Evolutionary conservation across 2,113 vertebrate genomes (phyloP).

Genomic region (Orcinus orca): DNA sequence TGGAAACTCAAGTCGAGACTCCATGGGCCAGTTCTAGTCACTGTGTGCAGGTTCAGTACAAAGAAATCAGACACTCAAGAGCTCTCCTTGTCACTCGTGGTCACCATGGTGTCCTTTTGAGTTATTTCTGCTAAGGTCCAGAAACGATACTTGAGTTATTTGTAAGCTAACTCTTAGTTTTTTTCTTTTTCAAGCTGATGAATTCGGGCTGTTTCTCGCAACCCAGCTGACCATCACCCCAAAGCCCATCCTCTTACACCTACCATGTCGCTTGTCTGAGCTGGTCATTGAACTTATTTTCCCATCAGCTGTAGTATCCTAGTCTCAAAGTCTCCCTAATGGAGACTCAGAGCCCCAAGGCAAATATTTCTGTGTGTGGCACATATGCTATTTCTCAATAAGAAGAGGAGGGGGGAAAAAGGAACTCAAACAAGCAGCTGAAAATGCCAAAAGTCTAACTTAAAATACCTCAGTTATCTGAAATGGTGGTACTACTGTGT

Average conservation of each 20-base stretch:
- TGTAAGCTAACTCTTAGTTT: constrained; percentile 89
- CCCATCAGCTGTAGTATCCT: not conserved
- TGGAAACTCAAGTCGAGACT: constrained; percentile 63
- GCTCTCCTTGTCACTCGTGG: constrained; percentile 82
- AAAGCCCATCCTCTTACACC: constrained; percentile 90
- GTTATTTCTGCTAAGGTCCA: constrained; percentile 83
- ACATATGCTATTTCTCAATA: not conserved
- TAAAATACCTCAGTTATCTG: not conserved
- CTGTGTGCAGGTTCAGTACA: constrained; percentile 25
- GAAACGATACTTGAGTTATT: constrained; percentile 90
- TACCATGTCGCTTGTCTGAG: constrained; percentile 88
- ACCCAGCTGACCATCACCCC: constrained; percentile 86
- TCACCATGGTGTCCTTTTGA: constrained; percentile 87
- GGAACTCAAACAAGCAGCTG: too few relatives aligned
- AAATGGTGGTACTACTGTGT: constrained; percentile 85
- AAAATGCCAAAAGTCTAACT: not conserved
- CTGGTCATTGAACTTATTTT: constrained; percentile 83
- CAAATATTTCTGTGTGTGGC: too few relatives aligned
- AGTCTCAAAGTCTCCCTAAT: not conserved
- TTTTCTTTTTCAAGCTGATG: constrained; percentile 87
- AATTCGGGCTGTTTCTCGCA: constrained; percentile 89
- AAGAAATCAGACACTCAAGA: constrained; percentile 12
- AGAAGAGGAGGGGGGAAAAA: not conserved
- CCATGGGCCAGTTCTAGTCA: constrained; percentile 53
- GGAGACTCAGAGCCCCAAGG: too few relatives aligned